A percentile compares a stretch with the other conserved stretches of the same genome.
These are phyloP conservation scores for Cossypha polioptera DNA, from an alignment of 2,797 vertebrate species.

Conservation along the genomic window DNA sequence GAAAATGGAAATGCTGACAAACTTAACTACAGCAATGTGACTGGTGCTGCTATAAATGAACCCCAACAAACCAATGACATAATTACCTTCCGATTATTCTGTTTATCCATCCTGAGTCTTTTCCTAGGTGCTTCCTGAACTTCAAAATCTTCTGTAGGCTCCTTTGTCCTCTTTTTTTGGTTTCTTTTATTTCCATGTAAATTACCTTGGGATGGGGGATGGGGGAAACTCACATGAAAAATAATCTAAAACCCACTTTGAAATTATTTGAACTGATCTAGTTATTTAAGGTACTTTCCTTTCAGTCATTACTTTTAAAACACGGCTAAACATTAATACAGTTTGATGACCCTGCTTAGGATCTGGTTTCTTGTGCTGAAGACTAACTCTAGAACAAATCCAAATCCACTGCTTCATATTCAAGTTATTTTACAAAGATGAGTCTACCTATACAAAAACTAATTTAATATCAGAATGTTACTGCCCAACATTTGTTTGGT, in stretches of 20 bases:
- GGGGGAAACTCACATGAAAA: constrained; percentile 71
- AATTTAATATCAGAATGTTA: neutral
- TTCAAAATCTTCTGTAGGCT: constrained; percentile 70
- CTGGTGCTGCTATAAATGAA: constrained; percentile 32
- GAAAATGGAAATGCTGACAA: constrained; percentile 64
- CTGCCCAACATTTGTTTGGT: neutral
- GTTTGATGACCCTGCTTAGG: neutral
- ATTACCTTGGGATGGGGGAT: constrained; percentile 75
- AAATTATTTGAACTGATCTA: constrained; percentile 43
- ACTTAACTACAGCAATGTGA: constrained; percentile 58
- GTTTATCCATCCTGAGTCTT: constrained; percentile 78
- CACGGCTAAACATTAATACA: constrained; percentile 39
- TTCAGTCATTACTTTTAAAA: constrained; percentile 47
- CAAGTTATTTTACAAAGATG: neutral
- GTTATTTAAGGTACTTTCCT: constrained; percentile 58
- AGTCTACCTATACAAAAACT: neutral
- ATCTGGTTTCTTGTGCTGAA: neutral
- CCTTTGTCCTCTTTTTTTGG: constrained; percentile 73
- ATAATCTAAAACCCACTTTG: constrained; percentile 49
- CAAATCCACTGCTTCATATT: neutral
- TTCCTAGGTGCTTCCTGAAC: constrained; percentile 75
- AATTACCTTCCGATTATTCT: constrained; percentile 79
- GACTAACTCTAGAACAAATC: neutral
- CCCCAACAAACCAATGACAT: constrained; percentile 17
- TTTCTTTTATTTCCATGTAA: constrained; percentile 79